Base-by-base conservation (phyloP, 2,113 vertebrate species). In the Tapirus terrestris region DNA sequence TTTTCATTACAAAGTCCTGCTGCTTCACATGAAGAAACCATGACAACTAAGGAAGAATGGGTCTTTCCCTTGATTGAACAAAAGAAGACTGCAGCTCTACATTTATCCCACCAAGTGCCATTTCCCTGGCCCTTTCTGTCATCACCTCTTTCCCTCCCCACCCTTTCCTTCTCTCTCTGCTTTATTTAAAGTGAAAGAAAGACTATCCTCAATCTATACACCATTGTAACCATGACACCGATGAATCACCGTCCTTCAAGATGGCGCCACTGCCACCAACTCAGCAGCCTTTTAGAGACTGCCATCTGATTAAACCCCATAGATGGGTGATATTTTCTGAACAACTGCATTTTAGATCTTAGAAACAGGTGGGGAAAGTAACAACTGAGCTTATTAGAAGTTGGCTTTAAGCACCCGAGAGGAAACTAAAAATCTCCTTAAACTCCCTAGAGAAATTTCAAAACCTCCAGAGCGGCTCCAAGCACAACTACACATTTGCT, bases 401-500 rank as follows among this genome's bases (percentile, higher is more conserved):
- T 87, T 23, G 68, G 84, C 83, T 91, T 96, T 61, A 89, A 77
- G 36, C 93, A 87, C 89, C 87, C 79, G 12, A 80, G 67, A 94
- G 23, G 56, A 97, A 97, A 96, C 79, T 89, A 53, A 91, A 91
- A 83, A 63, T 20, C 63, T 63, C 94, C 63, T 89, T 93, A 33
- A 97, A 75, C 20, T 97, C 92, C n/a, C 86, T 33, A 63, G 73
- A 96, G 83, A 95, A 89, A 98, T 73, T 45, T 65, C 75, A 63
- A 39, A 76, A 95, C 36, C 68, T 80, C 60, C 6, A 36, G 29
- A 85, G 36, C 4, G 6, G 77, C n/a, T 67, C 43, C 36, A 29
- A 96, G 45, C 27, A 79, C 72, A 89, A n/a, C 63, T 53, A 68
- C 43, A 80, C 33, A 82, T 23, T 86, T 48, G n/a, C 70, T 43